phyloP scores from a whole-genome alignment of 2,797 vertebrate species.

The Clamator glandarius region DNA sequence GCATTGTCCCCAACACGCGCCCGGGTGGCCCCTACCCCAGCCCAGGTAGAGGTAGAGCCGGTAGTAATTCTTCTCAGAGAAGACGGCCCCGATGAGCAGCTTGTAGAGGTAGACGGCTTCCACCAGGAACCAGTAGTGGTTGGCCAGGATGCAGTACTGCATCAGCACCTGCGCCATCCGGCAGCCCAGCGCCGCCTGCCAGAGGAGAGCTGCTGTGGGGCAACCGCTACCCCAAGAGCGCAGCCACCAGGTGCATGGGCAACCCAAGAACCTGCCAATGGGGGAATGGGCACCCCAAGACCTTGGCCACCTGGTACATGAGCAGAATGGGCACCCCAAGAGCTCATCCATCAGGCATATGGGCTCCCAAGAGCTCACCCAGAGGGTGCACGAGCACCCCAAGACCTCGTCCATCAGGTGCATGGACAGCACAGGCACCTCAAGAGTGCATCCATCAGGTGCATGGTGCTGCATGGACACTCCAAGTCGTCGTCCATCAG shows the following conservation, averaged over 20 bases:
- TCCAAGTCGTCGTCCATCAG: background rate
- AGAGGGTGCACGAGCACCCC: no score
- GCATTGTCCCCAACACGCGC: fast-evolving
- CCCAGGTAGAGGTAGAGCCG: slow-evolving; percentile 84
- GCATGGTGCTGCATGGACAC: background rate
- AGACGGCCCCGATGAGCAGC: slow-evolving; percentile 84
- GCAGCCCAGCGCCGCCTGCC: slow-evolving; percentile 83
- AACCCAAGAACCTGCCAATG: no score
- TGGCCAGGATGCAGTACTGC: slow-evolving; percentile 89
- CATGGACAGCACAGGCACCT: no score
- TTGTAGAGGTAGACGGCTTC: slow-evolving; percentile 86
- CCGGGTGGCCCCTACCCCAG: slow-evolving; percentile 78
- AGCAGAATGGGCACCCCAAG: background rate
- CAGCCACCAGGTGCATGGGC: fast-evolving
- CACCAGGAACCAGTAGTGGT: slow-evolving; percentile 89
- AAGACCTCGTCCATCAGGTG: fast-evolving
- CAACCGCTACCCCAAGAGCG: background rate
- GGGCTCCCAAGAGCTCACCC: no score
- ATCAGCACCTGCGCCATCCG: slow-evolving; percentile 82
- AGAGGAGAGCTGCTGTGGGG: fast-evolving
- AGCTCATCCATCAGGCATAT: background rate
- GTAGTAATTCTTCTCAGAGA: slow-evolving; percentile 83
- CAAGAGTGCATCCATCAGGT: background rate
- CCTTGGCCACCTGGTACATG: fast-evolving
- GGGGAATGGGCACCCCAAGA: no score